A percentile compares a stretch with the other conserved stretches of the same genome.
Evolutionary conservation across 2,797 vertebrate species (phyloP).

Genomic region (Lagodon rhomboides): DNA sequence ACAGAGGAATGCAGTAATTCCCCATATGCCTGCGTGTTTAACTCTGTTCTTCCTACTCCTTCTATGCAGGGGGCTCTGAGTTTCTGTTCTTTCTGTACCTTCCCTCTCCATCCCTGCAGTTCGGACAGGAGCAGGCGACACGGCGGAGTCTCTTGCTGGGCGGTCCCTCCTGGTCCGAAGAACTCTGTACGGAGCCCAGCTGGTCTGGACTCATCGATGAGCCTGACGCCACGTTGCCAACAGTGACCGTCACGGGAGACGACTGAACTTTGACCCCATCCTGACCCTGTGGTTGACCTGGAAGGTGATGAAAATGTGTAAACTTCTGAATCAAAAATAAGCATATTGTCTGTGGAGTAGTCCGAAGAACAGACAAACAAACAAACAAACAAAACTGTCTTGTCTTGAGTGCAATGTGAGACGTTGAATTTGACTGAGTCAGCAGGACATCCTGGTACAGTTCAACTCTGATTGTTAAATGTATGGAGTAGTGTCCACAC

Average conservation of each 20-base stretch:
- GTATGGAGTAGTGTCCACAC: too few relatives aligned
- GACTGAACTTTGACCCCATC: slow-evolving; percentile 95
- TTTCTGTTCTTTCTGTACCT: slow-evolving; percentile 83
- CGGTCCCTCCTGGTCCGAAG: slow-evolving; percentile 94
- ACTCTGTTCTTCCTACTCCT: neutral
- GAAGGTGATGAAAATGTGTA: slow-evolving; percentile 31
- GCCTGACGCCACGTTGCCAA: slow-evolving; percentile 91
- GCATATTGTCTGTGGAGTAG: neutral
- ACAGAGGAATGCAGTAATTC: neutral
- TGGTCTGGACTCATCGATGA: slow-evolving; percentile 96
- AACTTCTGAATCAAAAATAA: neutral
- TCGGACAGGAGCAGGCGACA: slow-evolving; percentile 98
- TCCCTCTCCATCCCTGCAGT: slow-evolving; percentile 98
- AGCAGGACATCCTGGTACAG: slow-evolving; percentile 4
- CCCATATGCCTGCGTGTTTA: neutral
- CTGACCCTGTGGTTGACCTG: slow-evolving; percentile 96
- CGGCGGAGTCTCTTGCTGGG: slow-evolving; percentile 96
- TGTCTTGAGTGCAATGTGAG: neutral
- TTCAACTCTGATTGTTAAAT: slow-evolving; percentile 17
- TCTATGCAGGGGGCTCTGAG: neutral
- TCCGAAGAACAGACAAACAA: slow-evolving; percentile 2
- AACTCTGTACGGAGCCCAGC: slow-evolving; percentile 95
- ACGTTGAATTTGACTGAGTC: too few relatives aligned
- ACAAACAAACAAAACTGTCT: too few relatives aligned
- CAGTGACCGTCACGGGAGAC: slow-evolving; percentile 93